Base-by-base conservation (phyloP, 2,113 vertebrate species). In the Romanogobio albipinnatus region DNA sequence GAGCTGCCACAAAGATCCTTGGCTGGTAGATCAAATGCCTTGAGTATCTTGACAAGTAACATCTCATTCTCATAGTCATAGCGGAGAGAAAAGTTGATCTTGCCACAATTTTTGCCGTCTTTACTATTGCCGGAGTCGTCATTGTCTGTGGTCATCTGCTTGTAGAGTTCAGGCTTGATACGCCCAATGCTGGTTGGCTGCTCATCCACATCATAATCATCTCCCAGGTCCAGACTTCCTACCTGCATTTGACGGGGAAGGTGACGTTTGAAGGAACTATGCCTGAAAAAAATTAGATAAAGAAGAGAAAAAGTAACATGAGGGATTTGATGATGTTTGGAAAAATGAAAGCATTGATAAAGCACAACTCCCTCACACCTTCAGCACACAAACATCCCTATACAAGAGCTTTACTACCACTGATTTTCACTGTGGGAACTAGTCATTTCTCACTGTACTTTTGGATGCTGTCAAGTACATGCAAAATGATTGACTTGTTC, bases 1-100 rank as follows among this genome's bases (percentile, higher is more conserved):
- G 96, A 96, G 36, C 95, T 96, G 85, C 96, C 96, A 3, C 95
- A 95, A 86, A 96, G 93, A 89, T 96, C 96, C 90, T 97, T 97
- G 82, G 95, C 95, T 24, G 96, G 96, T 81, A 97, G 93, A 82
- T 97, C 96, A 87, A 96, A 93, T 82, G 95, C 96, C 91, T 96
- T 96, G 85, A 96, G 85, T 87, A 97, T 94, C 84, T 94, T 95
- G 68, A 97, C 96, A 74, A 96, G 90, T 68, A 97, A 92, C 36
- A 94, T 93, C 89, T 96, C 95, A 17, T 87, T 88, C 83, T 92
- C 90, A 0, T 96, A 96, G 85, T 94, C 95, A 53, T 96, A 96
- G 24, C 93, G 91, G 53, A 96, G 90, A 13, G 94, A 94, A 26
- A 96, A 95, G 89, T 94, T 95, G 85, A 96, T 93, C 29, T 94